These are phyloP conservation scores for Papilio polyxenes DNA, from an alignment of 1,140 invertebrate genomes.

Conservation along the genomic window DNA sequence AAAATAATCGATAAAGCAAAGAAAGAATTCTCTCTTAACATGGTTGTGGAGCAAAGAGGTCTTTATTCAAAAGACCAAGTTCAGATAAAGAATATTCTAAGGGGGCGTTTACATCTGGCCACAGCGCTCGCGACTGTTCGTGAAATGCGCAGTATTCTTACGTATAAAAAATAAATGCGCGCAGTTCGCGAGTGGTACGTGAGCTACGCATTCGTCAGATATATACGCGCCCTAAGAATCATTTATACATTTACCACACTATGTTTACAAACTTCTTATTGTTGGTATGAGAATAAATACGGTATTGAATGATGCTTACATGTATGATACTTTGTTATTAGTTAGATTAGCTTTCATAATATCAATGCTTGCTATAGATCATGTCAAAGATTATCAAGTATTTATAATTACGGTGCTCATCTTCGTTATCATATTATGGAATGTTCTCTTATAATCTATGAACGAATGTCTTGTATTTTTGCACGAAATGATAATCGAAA, in stretches of 20 bases:
- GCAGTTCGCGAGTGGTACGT: too few species aligned
- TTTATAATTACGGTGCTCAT: constrained; percentile 6
- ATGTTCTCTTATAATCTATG: constrained; percentile 1
- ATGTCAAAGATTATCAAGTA: constrained; percentile 25
- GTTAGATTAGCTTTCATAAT: constrained; percentile 6
- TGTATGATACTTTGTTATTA: constrained; percentile 26
- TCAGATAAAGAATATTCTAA: background rate
- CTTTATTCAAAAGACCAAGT: background rate
- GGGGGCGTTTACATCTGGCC: background rate
- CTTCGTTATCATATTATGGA: constrained; percentile 15
- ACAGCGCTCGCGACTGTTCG: too few species aligned
- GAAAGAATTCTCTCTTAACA: background rate
- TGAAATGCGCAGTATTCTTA: background rate
- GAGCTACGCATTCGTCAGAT: background rate
- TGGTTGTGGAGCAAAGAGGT: background rate
- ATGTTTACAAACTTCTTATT: constrained; percentile 26
- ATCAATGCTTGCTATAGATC: constrained; percentile 35
- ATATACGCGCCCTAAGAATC: background rate
- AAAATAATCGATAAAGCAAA: background rate
- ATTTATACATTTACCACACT: background rate
- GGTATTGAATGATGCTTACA: constrained; percentile 3
- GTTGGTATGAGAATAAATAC: constrained; percentile 5
- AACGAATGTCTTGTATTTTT: background rate
- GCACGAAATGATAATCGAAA: background rate
- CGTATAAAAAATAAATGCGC: background rate